Percentiles rank a stretch among this genome's conserved stretches.
Evolutionary conservation across 2,113 vertebrate species (phyloP).

Genomic region (Pteruthius melanotis): DNA sequence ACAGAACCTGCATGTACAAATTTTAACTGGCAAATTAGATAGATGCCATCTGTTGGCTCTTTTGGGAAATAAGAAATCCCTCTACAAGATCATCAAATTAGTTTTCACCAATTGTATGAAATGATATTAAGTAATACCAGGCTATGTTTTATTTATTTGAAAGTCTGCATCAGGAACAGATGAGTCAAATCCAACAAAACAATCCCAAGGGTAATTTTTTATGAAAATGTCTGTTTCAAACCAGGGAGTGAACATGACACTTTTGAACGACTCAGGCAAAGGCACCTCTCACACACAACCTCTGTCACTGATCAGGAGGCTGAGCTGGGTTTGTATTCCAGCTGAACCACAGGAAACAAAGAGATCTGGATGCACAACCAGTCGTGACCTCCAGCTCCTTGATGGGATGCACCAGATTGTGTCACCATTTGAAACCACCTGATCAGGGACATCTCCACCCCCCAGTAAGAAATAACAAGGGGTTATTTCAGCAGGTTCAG

Average conservation of each 20-base stretch:
- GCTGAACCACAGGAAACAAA: neutral
- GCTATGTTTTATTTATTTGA: slow-evolving; percentile 29
- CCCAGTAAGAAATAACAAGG: rapidly evolving
- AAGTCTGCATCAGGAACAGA: neutral
- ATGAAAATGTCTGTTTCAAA: neutral
- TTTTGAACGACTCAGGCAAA: neutral
- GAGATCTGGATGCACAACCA: neutral
- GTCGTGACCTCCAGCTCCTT: neutral
- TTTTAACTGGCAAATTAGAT: slow-evolving; percentile 71
- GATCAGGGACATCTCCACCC: neutral
- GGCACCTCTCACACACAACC: neutral
- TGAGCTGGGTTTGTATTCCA: neutral
- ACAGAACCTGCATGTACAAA: slow-evolving; percentile 40
- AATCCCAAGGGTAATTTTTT: neutral
- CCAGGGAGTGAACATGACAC: neutral
- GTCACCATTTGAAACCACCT: neutral
- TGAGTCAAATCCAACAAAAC: neutral
- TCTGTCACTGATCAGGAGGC: neutral
- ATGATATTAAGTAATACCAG: neutral
- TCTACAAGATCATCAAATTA: slow-evolving; percentile 45
- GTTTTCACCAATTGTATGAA: slow-evolving; percentile 48
- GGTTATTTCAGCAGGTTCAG: neutral
- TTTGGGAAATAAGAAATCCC: slow-evolving; percentile 57
- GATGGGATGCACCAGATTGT: neutral
- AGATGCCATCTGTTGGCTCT: slow-evolving; percentile 52